Base-by-base conservation (phyloP, 2,888 invertebrate genomes). In the Deilephila porcellus region DNA sequence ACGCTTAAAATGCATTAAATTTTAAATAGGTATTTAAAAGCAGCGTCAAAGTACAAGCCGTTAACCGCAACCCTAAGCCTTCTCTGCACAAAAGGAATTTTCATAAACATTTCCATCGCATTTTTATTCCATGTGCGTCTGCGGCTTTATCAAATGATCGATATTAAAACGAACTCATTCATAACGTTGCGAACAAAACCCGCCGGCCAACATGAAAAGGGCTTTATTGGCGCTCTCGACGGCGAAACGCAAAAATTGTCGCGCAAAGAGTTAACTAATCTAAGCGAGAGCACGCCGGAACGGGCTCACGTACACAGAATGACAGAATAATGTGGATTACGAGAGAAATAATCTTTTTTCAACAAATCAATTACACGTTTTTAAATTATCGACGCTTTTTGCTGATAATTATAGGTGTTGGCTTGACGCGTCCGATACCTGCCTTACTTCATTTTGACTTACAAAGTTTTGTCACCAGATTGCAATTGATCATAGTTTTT, bases 231-330 rank as follows among this genome's bases (percentile, higher is more conserved):
- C 87, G 81, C 82, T 79, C 84, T 89, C 83, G 85, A 81, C 88
- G 86, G 86, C 77, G 80, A 80, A 85, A 87, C 83, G 85, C 86
- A 89, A 87, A 87, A 87, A 87, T 84, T 83, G 81, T 78, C 78
- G 81, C 78, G 81, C 84, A 86, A 85, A 86, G 85, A 83, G 87
- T 88, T 90, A 90, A 90, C 90, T 87, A 90, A 91, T 91, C 87
- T 85, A 86, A 90, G 85, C 83, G 88, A 90, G 84, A 82, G 86
- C 86, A 81, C 83, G 87, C 77, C 74, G 78, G 76, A 74, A 76
- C 75, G 77, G 76, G 78, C 76, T 45, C 77, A 73, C 63, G 75
- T 52, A 60, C 59, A 71, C 75, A 71, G 78, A 76, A 76, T 74
- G 72, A 71, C 75, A 71, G 78, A 76, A 76, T 81, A 77, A 77